Evolutionary conservation across 2,797 vertebrate species (phyloP).

Genomic region (Serranus cabrilla): DNA sequence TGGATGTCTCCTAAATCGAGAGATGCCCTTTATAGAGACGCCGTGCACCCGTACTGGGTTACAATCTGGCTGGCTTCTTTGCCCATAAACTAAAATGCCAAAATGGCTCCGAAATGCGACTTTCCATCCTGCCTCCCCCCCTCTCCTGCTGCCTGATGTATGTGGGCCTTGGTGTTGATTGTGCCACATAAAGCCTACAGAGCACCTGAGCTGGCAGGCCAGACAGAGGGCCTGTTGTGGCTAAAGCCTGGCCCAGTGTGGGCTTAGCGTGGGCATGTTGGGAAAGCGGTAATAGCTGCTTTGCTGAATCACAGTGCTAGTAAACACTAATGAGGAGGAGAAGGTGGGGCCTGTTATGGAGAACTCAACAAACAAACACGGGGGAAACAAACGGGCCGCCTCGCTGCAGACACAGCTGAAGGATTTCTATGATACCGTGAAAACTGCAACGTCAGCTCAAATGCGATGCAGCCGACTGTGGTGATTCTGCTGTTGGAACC

Average conservation of each 20-base stretch:
- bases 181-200: slow-evolving; percentile 38
- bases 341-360: background rate
- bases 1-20: background rate
- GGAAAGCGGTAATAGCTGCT: slow-evolving; percentile 41
- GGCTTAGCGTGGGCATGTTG: slow-evolving; percentile 48
- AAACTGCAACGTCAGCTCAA: background rate
- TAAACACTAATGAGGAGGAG: slow-evolving; percentile 34
- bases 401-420: background rate
- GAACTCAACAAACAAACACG: slow-evolving; percentile 9
- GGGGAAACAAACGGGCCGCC: background rate
- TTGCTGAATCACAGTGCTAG: slow-evolving; percentile 17
- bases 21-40: slow-evolving; percentile 11
- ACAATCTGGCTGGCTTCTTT: slow-evolving; percentile 26
- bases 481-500: slow-evolving; percentile 11
- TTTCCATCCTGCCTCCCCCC: slow-evolving; percentile 24
- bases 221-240: slow-evolving; percentile 69
- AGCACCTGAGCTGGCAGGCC: slow-evolving; percentile 66
- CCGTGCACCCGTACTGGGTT: slow-evolving; percentile 5
- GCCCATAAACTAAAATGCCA: slow-evolving; percentile 31
- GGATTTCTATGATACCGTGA: background rate
- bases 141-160: slow-evolving; percentile 8
- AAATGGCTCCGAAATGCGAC: slow-evolving; percentile 16
- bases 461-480: background rate
- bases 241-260: slow-evolving; percentile 23
- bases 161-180: slow-evolving; percentile 25